These are phyloP conservation scores for Carlito syrichta DNA, from an alignment of 2,113 vertebrate genomes.

Conservation along the genomic window DNA sequence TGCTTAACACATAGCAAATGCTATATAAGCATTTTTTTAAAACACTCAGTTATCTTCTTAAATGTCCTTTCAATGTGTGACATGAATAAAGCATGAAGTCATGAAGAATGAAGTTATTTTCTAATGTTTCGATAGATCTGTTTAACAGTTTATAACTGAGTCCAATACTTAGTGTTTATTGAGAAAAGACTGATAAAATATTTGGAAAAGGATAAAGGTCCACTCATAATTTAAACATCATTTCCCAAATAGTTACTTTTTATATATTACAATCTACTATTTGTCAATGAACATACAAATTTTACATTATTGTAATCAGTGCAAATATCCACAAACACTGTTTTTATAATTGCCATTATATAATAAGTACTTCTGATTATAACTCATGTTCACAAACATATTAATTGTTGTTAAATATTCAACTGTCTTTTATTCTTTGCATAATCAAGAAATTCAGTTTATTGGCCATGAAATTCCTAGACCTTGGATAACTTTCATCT, in stretches of 20 bases:
- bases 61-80: not conserved
- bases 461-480: not conserved
- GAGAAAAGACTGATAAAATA: conserved; percentile 6
- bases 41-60: not conserved
- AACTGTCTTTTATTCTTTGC: not conserved
- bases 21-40: not conserved
- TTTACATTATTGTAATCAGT: not conserved
- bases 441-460: conserved; percentile 10
- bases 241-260: not conserved
- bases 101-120: conserved; percentile 9
- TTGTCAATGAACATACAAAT: not conserved
- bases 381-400: not conserved
- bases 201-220: not conserved
- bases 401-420: not conserved
- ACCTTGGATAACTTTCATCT: not conserved
- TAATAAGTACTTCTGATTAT: not conserved
- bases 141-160: conserved; percentile 14
- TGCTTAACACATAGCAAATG: not conserved
- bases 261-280: not conserved
- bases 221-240: not conserved
- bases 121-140: not conserved
- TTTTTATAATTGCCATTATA: not conserved
- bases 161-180: too few relatives aligned
- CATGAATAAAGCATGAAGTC: conserved; percentile 49
- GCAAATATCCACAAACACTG: not conserved